Evolutionary conservation across 2,113 vertebrate species (phyloP).

Genomic region (Platichthys flesus): DNA sequence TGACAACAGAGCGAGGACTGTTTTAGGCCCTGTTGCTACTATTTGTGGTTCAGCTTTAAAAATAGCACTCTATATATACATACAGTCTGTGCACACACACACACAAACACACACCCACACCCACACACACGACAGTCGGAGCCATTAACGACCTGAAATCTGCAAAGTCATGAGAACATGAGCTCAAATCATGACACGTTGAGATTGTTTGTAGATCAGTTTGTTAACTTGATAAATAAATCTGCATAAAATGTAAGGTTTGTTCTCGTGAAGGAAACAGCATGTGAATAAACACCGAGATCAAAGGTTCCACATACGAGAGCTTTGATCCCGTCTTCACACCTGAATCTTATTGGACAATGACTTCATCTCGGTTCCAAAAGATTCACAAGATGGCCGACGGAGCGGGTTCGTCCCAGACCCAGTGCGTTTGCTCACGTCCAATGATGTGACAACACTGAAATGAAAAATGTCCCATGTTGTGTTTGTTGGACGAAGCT

Average conservation of each 20-base stretch:
- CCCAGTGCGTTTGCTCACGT: neutral
- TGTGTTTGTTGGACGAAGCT: neutral
- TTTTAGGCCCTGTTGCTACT: constrained; percentile 79
- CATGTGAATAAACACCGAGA: too few relatives aligned
- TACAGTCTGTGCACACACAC: constrained; percentile 20
- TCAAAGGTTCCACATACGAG: too few relatives aligned
- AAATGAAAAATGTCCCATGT: neutral
- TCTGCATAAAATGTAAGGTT: too few relatives aligned
- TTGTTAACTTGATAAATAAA: too few relatives aligned
- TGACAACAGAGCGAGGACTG: constrained; percentile 69
- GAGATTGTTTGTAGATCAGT: neutral
- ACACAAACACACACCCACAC: constrained; percentile 26
- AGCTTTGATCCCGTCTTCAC: too few relatives aligned
- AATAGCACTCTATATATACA: constrained; percentile 76
- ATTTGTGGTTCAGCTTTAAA: constrained; percentile 78
- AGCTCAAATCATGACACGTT: neutral
- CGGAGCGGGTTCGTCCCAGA: too few relatives aligned
- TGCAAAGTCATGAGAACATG: constrained; percentile 13
- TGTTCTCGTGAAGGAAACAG: too few relatives aligned
- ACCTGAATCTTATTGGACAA: too few relatives aligned
- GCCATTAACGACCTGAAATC: constrained; percentile 56
- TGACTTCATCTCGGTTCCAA: too few relatives aligned
- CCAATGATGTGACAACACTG: neutral
- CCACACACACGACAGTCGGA: constrained; percentile 20
- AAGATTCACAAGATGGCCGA: too few relatives aligned